These are phyloP conservation scores for Thereva unica DNA, from an alignment of 2,888 invertebrate genomes.

Conservation along the genomic window DNA sequence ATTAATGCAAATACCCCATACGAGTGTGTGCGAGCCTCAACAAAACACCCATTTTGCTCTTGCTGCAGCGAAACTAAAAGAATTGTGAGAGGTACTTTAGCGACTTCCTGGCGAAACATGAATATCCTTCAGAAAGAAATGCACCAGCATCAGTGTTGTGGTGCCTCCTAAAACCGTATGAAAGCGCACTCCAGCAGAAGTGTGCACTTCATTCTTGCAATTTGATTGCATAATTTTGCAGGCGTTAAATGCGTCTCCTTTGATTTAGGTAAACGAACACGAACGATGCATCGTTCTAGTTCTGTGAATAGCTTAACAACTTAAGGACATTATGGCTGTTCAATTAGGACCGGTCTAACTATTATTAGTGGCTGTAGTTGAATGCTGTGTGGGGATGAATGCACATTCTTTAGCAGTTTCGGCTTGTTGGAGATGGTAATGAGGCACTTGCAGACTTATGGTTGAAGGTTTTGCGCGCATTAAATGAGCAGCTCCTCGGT, in stretches of 20 bases:
- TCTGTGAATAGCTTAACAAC: neutral
- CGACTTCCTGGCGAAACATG: slow-evolving; percentile 19
- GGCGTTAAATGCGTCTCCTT: slow-evolving; percentile 18
- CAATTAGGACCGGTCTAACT: neutral
- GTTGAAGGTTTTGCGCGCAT: too few relatives aligned
- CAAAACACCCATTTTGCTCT: neutral
- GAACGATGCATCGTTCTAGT: neutral
- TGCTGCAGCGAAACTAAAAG: slow-evolving; percentile 25
- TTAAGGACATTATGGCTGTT: neutral
- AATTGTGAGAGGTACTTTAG: slow-evolving; percentile 26
- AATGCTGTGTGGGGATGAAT: too few relatives aligned
- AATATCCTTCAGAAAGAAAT: slow-evolving; percentile 15
- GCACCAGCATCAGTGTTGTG: slow-evolving; percentile 2
- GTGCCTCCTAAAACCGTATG: slow-evolving; percentile 27
- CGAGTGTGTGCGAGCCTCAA: neutral
- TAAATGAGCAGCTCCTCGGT: too few relatives aligned
- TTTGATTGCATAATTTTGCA: slow-evolving; percentile 31
- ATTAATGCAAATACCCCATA: slow-evolving; percentile 19
- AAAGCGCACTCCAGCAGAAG: slow-evolving; percentile 17
- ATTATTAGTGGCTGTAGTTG: too few relatives aligned
- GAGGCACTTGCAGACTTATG: too few relatives aligned
- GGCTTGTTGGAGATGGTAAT: too few relatives aligned
- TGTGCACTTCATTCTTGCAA: slow-evolving; percentile 13
- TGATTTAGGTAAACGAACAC: neutral
- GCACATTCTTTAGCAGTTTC: too few relatives aligned